phyloP scores from a whole-genome alignment of 2,888 invertebrate species.

The Vanessa cardui region DNA sequence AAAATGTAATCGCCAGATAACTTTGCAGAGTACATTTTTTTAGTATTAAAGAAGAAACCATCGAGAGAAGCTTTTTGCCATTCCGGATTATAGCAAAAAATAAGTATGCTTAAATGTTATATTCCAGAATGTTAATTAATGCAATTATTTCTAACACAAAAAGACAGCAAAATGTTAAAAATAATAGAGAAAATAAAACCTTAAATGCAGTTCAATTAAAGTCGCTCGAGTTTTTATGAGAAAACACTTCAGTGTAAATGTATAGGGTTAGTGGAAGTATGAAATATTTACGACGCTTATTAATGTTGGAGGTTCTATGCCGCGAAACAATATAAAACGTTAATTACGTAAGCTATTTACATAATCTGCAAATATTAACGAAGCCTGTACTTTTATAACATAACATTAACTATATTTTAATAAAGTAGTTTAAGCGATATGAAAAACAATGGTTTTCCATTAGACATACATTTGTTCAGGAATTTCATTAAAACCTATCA shows the following conservation, averaged over 20 bases:
- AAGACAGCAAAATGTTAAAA: constrained; percentile 7
- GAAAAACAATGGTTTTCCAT: neutral
- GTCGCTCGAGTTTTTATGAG: constrained; percentile 20
- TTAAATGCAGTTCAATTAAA: constrained; percentile 32
- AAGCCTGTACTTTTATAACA: constrained; percentile 14
- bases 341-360: constrained; percentile 30
- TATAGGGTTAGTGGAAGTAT: constrained; percentile 24
- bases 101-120: neutral
- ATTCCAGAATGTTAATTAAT: neutral
- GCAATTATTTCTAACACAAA: neutral
- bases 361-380: constrained; percentile 32
- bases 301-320: constrained; percentile 26
- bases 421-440: neutral
- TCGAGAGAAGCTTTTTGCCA: no score
- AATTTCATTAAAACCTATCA: no score
- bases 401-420: constrained; percentile 17
- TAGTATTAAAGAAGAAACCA: no score
- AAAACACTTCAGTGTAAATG: constrained; percentile 21
- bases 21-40: no score
- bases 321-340: constrained; percentile 34
- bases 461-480: no score
- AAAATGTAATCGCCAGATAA: no score
- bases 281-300: constrained; percentile 30
- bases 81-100: no score
- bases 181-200: constrained; percentile 13